Percentiles rank a stretch among this genome's conserved stretches.
These are phyloP conservation scores for Parapsyche elsis DNA, from an alignment of 1,140 invertebrate species.

Conservation along the genomic window DNA sequence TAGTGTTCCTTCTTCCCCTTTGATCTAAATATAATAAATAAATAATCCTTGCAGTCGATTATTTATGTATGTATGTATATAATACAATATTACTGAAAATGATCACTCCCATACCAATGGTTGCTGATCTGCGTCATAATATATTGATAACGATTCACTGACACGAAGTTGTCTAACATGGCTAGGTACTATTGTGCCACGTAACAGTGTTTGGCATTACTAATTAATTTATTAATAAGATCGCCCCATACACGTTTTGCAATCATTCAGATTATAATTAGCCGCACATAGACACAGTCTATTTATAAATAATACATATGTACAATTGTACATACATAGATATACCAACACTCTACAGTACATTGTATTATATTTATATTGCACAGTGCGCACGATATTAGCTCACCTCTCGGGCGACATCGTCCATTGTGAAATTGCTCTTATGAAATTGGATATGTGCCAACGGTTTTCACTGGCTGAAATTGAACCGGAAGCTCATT, in stretches of 20 bases:
- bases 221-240: slow-evolving; percentile 2
- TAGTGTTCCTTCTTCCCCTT: no score
- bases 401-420: slow-evolving; percentile 6
- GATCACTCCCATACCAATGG: no score
- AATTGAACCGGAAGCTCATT: slow-evolving; percentile 30
- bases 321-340: not conserved
- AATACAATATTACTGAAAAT: no score
- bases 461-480: not conserved
- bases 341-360: not conserved
- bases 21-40: no score
- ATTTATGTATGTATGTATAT: no score
- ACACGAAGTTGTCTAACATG: slow-evolving; percentile 41
- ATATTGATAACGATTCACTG: slow-evolving; percentile 35
- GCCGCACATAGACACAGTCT: not conserved
- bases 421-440: slow-evolving; percentile 31
- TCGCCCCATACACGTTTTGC: not conserved
- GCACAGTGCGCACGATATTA: slow-evolving; percentile 14
- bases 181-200: not conserved
- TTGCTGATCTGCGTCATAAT: not conserved
- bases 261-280: not conserved
- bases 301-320: not conserved
- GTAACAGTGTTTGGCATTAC: slow-evolving; percentile 1
- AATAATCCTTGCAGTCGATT: no score
- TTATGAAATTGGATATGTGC: slow-evolving; percentile 26
- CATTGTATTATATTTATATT: not conserved